Percentiles rank a stretch among this genome's conserved stretches.
phyloP scores from a whole-genome alignment of 92 coral and sea anemone species.

The Zoanthus sociatus region DNA sequence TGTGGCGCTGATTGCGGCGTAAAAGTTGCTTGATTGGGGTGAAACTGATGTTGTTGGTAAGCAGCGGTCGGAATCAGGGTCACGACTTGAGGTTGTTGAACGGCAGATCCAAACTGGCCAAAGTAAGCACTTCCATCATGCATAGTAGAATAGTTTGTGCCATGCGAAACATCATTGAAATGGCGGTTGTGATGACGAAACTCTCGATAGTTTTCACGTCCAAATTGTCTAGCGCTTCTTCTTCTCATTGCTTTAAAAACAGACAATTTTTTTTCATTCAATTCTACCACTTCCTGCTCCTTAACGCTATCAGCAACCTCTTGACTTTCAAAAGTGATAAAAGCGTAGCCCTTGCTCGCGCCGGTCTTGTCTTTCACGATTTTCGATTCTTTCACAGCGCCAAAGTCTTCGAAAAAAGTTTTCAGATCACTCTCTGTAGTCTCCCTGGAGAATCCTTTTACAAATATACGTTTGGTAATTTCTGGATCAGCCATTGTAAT shows the following conservation, averaged over 20 bases:
- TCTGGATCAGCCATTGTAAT: conserved; percentile 81
- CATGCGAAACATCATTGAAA: conserved; percentile 59
- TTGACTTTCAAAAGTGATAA: conserved; percentile 97
- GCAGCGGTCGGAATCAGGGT: conserved; percentile 32
- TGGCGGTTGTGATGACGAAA: conserved; percentile 77
- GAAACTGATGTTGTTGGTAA: conserved; percentile 49
- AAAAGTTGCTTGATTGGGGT: conserved; percentile 42
- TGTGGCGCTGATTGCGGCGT: conserved; percentile 44
- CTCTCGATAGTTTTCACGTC: conserved; percentile 69
- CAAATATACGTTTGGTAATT: conserved; percentile 92
- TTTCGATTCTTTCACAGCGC: conserved; percentile 90
- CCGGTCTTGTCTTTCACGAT: conserved; percentile 98
- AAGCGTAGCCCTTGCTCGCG: conserved; percentile 95
- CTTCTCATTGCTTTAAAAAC: conserved; percentile 89
- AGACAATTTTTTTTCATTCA: conserved; percentile 88
- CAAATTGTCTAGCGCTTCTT: conserved; percentile 80
- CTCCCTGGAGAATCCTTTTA: conserved; percentile 95
- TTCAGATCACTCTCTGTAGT: conserved; percentile 95
- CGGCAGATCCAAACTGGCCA: conserved; percentile 51
- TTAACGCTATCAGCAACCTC: conserved; percentile 87
- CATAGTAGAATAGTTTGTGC: conserved; percentile 66
- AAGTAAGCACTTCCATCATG: conserved; percentile 46
- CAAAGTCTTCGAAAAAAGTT: conserved; percentile 89
- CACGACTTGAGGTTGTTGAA: conserved; percentile 47
- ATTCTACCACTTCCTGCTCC: conserved; percentile 84